Evolutionary conservation across 2,888 invertebrate genomes (phyloP).

Genomic region (Acutogordius australiensis): DNA sequence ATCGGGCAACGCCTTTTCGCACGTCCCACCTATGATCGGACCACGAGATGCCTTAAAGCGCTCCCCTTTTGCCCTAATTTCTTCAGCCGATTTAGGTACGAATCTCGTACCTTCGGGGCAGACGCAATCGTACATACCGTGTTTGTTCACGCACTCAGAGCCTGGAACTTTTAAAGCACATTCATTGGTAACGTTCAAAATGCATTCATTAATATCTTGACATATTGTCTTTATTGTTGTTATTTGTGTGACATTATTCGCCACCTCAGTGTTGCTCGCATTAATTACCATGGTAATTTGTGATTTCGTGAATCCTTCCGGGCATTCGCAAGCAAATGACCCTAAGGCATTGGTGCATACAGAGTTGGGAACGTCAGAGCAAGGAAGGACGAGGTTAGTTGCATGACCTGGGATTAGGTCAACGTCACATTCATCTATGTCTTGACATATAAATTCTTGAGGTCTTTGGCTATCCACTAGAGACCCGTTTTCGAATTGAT

Average conservation of each 20-base stretch:
- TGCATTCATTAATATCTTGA: slow-evolving; percentile 8
- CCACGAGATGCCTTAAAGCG: not conserved
- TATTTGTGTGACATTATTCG: no score
- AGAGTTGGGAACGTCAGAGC: not conserved
- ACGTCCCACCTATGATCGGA: not conserved
- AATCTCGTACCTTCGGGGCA: not conserved
- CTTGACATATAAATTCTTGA: not conserved
- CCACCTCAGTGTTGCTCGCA: no score
- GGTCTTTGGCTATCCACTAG: no score
- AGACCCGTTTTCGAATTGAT: no score
- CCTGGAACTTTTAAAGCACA: not conserved
- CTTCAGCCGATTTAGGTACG: not conserved
- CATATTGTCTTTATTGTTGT: not conserved
- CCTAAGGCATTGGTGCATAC: not conserved
- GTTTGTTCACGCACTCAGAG: not conserved
- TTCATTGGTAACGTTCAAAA: not conserved
- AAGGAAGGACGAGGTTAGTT: not conserved
- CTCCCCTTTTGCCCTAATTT: not conserved
- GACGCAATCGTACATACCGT: not conserved
- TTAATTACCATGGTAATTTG: not conserved
- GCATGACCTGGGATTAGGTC: not conserved
- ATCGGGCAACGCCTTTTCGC: not conserved
- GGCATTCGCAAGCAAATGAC: slow-evolving; percentile 2
- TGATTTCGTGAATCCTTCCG: not conserved
- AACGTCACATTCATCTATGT: not conserved